phyloP scores from a whole-genome alignment of 2,888 invertebrate genomes.

The Drosophila pseudotakahashii region DNA sequence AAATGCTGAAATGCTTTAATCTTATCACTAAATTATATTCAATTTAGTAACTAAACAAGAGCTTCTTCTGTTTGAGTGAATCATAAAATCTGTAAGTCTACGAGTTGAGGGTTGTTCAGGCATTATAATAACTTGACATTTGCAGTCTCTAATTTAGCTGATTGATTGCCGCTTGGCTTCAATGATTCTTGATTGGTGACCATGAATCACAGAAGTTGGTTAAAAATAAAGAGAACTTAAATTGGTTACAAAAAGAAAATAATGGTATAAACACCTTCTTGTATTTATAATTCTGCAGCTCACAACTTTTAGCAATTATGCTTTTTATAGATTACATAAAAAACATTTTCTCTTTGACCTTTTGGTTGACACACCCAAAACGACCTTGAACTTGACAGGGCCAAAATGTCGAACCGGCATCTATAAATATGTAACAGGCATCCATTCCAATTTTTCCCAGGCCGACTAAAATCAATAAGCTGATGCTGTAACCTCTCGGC shows the following conservation, averaged over 20 bases:
- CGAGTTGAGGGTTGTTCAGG: background rate
- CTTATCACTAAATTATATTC: constrained; percentile 2
- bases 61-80: background rate
- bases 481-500: constrained; percentile 2
- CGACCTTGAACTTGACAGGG: constrained; percentile 26
- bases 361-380: constrained; percentile 14
- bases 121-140: constrained; percentile 2
- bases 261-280: too few species aligned
- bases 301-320: too few species aligned
- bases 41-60: background rate
- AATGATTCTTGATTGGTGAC: background rate
- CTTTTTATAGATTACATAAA: background rate
- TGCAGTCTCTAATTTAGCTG: background rate
- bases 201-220: too few species aligned
- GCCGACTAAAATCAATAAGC: constrained; percentile 19
- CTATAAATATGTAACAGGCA: constrained; percentile 11
- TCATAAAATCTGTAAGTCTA: background rate
- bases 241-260: too few species aligned
- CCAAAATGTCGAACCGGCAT: background rate
- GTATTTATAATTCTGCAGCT: too few species aligned
- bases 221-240: too few species aligned
- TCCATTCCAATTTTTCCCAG: background rate
- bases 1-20: constrained; percentile 5
- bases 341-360: background rate
- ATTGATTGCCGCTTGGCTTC: background rate